These are phyloP conservation scores for Hypanus sabinus DNA, from an alignment of 2,113 vertebrate species.

Conservation along the genomic window DNA sequence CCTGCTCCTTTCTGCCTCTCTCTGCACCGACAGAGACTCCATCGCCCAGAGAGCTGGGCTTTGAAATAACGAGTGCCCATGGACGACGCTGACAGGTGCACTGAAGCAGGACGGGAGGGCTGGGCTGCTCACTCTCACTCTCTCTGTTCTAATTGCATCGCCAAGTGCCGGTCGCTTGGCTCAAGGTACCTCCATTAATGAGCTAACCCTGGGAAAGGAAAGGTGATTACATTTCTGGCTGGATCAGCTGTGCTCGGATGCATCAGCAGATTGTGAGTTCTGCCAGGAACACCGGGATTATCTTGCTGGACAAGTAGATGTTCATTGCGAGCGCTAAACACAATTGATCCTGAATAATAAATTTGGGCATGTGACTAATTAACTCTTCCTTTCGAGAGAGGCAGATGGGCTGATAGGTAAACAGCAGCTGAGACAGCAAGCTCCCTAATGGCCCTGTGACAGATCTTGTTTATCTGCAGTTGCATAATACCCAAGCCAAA, in stretches of 20 bases:
- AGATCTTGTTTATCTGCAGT: conserved; percentile 13
- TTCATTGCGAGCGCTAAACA: conserved; percentile 34
- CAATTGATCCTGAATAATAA: conserved; percentile 40
- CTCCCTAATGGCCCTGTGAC: conserved; percentile 11
- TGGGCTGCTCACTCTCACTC: neutral
- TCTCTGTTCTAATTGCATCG: neutral
- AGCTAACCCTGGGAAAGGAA: conserved; percentile 40
- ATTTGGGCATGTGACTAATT: conserved; percentile 45
- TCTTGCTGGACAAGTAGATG: conserved; percentile 19
- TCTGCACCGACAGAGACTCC: neutral
- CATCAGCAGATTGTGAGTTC: conserved; percentile 42
- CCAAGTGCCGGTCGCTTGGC: neutral
- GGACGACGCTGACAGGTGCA: neutral
- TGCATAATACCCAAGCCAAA: neutral
- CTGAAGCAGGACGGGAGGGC: neutral
- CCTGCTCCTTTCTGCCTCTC: neutral
- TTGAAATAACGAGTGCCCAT: neutral
- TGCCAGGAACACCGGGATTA: conserved; percentile 43
- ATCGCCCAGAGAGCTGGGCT: neutral
- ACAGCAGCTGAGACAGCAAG: conserved; percentile 38
- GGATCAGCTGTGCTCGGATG: conserved; percentile 42
- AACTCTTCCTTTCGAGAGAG: conserved; percentile 44
- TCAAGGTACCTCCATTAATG: conserved; percentile 43
- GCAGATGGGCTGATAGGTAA: neutral
- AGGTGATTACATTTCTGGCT: conserved; percentile 46